Evolutionary conservation across 2,888 invertebrate genomes (phyloP).

Genomic region (Bellardia pandia): DNA sequence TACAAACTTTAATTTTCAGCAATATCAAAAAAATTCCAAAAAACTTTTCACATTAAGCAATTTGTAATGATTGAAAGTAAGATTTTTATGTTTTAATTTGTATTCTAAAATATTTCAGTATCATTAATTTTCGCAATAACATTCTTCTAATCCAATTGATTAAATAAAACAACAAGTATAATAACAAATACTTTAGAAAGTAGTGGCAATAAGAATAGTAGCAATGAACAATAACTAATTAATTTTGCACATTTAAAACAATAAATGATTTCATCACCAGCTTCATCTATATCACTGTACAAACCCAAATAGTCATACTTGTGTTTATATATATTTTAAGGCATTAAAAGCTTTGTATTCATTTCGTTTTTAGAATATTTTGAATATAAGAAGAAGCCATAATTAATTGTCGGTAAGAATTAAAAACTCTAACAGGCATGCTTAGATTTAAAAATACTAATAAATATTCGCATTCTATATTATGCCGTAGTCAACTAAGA

Average conservation of each 20-base stretch:
- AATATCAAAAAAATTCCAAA: background rate
- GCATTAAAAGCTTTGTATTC: background rate
- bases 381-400: conserved; percentile 27
- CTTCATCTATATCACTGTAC: background rate
- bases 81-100: background rate
- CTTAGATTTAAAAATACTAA: background rate
- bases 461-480: background rate
- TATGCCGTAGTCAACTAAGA: background rate
- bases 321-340: background rate
- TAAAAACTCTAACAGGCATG: background rate
- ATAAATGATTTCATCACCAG: conserved; percentile 10
- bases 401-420: conserved; percentile 26
- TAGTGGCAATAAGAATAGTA: conserved; percentile 8
- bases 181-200: background rate
- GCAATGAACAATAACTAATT: conserved; percentile 12
- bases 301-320: background rate
- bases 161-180: conserved; percentile 1
- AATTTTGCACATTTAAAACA: conserved; percentile 2
- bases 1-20: background rate
- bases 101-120: background rate
- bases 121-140: conserved; percentile 5
- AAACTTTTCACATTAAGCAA: background rate
- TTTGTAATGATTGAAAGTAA: background rate
- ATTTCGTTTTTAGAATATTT: background rate
- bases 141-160: conserved; percentile 16